Conservation (phyloP, 2,113 vertebrate species). For the Serilophus lunatus region DNA sequence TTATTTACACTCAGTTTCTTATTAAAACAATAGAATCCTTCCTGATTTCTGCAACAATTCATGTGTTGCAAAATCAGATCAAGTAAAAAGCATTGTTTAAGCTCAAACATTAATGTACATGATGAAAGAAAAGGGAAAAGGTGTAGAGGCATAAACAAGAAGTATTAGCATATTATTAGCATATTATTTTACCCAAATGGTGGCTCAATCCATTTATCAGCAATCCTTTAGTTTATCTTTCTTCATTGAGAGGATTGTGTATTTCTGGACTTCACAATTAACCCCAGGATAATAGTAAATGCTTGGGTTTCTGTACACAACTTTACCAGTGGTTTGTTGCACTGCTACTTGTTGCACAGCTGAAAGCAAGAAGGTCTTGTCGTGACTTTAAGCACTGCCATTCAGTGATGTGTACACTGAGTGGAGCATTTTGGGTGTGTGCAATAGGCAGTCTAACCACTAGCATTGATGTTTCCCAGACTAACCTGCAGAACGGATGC, state of each 20-base stretch:
- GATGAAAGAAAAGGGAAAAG: neutral
- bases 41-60: neutral
- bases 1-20: neutral
- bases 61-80: neutral
- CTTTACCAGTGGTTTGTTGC: neutral
- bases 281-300: neutral
- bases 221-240: neutral
- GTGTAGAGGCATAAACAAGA: neutral
- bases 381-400: neutral
- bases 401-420: neutral
- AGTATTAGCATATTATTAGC: neutral
- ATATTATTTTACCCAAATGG: neutral
- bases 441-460: neutral
- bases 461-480: neutral
- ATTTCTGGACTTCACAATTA: neutral
- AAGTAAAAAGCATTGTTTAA: neutral
- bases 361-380: neutral
- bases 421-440: neutral
- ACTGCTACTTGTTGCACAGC: neutral
- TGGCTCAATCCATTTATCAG: neutral
- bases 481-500: neutral
- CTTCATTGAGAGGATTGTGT: neutral
- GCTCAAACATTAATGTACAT: neutral
- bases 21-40: neutral
- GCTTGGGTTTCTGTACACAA: neutral